Evolutionary conservation across 2,113 vertebrate genomes (phyloP).

Genomic region (Pagrus major): DNA sequence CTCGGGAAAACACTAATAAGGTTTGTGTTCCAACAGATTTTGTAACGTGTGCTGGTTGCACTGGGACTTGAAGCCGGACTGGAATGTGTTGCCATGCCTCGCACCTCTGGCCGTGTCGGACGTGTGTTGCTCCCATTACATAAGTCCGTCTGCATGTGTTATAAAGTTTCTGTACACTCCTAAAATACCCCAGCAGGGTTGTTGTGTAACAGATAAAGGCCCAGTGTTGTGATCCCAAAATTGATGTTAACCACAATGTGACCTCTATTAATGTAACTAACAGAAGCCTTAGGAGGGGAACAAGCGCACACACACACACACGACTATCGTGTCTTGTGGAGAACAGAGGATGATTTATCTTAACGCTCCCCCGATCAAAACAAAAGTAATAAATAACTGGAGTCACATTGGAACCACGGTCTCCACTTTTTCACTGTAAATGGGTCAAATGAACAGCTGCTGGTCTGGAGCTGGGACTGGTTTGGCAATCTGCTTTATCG

Average conservation of each 20-base stretch:
- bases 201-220: slow-evolving; percentile 76
- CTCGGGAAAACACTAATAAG: too few species aligned
- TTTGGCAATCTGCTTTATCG: slow-evolving; percentile 52
- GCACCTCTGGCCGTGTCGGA: slow-evolving; percentile 49
- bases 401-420: slow-evolving; percentile 51
- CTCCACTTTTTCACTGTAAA: slow-evolving; percentile 34
- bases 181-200: slow-evolving; percentile 69
- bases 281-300: slow-evolving; percentile 42
- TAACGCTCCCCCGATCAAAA: slow-evolving; percentile 16
- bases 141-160: slow-evolving; percentile 65
- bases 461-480: slow-evolving; percentile 23
- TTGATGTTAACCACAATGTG: slow-evolving; percentile 65
- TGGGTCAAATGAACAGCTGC: slow-evolving; percentile 50
- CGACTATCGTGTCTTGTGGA: slow-evolving; percentile 23
- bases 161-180: slow-evolving; percentile 69
- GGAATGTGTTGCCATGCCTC: slow-evolving; percentile 36
- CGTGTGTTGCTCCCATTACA: slow-evolving; percentile 63
- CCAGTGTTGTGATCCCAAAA: slow-evolving; percentile 61
- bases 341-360: slow-evolving; percentile 60
- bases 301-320: slow-evolving; percentile 22
- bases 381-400: slow-evolving; percentile 49
- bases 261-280: slow-evolving; percentile 65
- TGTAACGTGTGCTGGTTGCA: slow-evolving; percentile 13
- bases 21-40: slow-evolving; percentile 1
- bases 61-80: slow-evolving; percentile 23